Base-by-base conservation (phyloP, 2,888 invertebrate species). In the Mythimna pallens region DNA sequence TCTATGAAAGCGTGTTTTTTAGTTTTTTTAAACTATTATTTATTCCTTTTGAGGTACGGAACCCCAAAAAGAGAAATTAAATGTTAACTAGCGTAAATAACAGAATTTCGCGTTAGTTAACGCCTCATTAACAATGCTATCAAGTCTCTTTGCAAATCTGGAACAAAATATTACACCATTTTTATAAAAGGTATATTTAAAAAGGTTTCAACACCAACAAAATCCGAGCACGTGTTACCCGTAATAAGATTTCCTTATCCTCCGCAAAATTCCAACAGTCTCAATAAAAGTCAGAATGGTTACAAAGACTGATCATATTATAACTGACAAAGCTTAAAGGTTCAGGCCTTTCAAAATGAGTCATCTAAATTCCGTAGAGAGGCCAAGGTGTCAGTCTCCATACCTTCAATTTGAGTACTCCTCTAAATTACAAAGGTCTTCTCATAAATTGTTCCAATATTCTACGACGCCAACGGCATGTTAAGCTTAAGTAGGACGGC, bases 391-490 rank as follows among this genome's bases (percentile, higher is more conserved):
- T 93, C 94, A 93, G 93, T 92, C 93, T 92, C 89, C 92, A 91
- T 92, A 93, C 94, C 94, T 94, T 90, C 93, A 94, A 94, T 94
- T 94, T 94, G 93, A 92, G 90, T 93, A 92, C 92, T 92, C 92
- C 91, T 94, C 94, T 93, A 94, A 94, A 95, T 95, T 95, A 95
- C 94, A 94, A 93, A 94, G 95, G 94, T 93, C 93, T 93, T 91
- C 93, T 92, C 94, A 95, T 94, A 95, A 95, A 95, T 95, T 95
- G 95, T 95, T 94, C 94, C 95, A 94, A 95, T 95, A 95, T 95
- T 94, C 93, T 84, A 87, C 90, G 91, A 94, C 94, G 93, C 92
- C 90, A 87, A 86, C 90, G 93, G 95, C 94, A 95, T 94, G 92
- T 91, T 94, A 94, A 95, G 90, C 90, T 92, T 92, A 92, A 92